phyloP scores from a whole-genome alignment of 2,888 invertebrate genomes.

The Hyposoter didymator region DNA sequence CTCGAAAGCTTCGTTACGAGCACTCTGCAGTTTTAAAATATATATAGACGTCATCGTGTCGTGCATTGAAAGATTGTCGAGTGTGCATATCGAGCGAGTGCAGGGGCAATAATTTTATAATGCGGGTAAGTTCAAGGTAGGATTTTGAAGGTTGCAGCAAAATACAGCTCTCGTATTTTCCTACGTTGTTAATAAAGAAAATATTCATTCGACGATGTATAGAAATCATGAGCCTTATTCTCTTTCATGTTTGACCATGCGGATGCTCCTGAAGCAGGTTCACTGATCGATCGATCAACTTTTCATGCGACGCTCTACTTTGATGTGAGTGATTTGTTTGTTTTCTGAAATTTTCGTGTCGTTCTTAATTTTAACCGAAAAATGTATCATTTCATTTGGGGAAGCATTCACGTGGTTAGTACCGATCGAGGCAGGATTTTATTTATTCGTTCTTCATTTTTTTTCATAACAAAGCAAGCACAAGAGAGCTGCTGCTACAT shows the following conservation, averaged over 20 bases:
- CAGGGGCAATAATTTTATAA: conserved; percentile 34
- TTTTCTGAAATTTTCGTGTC: not conserved
- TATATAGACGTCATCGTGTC: not conserved
- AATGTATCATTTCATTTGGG: not conserved
- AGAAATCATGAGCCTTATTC: not conserved
- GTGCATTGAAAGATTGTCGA: conserved; percentile 41
- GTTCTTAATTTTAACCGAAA: not conserved
- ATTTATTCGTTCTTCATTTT: not conserved
- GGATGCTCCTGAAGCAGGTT: not conserved
- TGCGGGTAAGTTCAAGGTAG: conserved; percentile 47
- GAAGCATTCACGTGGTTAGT: conserved; percentile 2
- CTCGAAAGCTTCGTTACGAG: conserved; percentile 29
- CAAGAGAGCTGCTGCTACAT: not conserved
- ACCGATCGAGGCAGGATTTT: not conserved
- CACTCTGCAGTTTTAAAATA: not conserved
- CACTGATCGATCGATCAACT: not conserved
- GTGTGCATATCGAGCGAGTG: conserved; percentile 15
- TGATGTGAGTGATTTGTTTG: not conserved
- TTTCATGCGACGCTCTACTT: not conserved
- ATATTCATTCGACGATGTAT: not conserved
- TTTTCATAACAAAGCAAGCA: not conserved
- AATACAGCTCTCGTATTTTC: conserved; percentile 1
- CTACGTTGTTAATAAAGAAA: not conserved
- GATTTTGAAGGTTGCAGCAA: conserved; percentile 12
- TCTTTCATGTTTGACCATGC: not conserved